Percentiles rank a stretch among this genome's conserved stretches.
Conservation (phyloP, 2,888 invertebrate genomes). For the Margaritifera margaritifera region DNA sequence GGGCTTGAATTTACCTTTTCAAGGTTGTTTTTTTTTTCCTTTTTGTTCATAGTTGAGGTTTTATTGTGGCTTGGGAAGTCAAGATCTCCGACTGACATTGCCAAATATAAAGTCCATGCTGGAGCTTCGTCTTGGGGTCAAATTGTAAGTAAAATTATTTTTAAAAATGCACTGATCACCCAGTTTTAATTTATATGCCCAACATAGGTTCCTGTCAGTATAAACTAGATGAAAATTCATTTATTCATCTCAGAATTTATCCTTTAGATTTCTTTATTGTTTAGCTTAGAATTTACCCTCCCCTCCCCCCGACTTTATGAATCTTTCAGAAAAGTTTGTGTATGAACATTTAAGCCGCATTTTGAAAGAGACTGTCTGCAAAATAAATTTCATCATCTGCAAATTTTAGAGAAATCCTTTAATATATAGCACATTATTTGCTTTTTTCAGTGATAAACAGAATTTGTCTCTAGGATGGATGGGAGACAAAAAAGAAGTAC, state of each 20-base stretch:
- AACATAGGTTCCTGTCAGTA: no score
- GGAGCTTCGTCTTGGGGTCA: conserved; percentile 70
- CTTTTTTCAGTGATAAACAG: conserved; percentile 25
- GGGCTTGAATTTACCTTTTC: no score
- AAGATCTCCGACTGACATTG: conserved; percentile 84
- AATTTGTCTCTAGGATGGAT: conserved; percentile 8
- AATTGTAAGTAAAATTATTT: conserved; percentile 56
- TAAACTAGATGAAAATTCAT: no score
- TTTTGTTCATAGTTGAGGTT: conserved; percentile 77
- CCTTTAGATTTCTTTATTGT: no score
- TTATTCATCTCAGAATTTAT: no score
- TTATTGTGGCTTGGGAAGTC: conserved; percentile 82
- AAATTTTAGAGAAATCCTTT: background rate
- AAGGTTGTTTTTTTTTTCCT: background rate
- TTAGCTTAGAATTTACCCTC: no score
- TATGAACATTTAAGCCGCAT: no score
- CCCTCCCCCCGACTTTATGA: no score
- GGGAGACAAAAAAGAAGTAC: conserved; percentile 20
- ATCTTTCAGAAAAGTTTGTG: no score
- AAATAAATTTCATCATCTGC: no score
- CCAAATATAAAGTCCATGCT: conserved; percentile 81
- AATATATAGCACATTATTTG: background rate
- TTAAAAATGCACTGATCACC: background rate
- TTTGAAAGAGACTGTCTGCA: no score
- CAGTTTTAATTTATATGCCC: no score